A percentile compares a stretch with the other conserved stretches of the same genome.
Conservation (phyloP, 2,797 vertebrate genomes). For the Pitangus sulphuratus region DNA sequence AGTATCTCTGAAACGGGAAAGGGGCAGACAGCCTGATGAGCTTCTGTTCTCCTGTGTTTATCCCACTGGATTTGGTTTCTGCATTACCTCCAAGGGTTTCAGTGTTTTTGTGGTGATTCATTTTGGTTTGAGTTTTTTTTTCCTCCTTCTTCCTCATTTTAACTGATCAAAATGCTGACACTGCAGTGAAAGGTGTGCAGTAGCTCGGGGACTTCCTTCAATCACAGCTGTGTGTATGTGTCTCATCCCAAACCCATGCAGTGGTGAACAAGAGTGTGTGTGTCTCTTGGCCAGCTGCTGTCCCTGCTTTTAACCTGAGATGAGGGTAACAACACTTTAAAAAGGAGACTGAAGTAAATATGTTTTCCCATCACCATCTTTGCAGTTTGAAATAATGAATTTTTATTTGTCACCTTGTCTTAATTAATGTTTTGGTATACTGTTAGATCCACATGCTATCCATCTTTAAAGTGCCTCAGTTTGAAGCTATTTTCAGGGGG, state of each 20-base stretch:
- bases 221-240: background rate
- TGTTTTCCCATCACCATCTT: background rate
- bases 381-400: background rate
- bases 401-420: background rate
- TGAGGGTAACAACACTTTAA: background rate
- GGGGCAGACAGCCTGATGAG: background rate
- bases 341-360: background rate
- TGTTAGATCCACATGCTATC: background rate
- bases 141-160: background rate
- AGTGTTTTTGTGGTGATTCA: background rate
- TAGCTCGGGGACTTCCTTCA: background rate
- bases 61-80: background rate
- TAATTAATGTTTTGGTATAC: background rate
- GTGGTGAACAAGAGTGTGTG: fast-evolving
- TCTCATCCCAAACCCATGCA: background rate
- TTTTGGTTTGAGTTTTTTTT: background rate
- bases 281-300: background rate
- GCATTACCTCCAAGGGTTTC: background rate
- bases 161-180: background rate
- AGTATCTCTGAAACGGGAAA: background rate
- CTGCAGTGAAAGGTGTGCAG: background rate
- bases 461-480: background rate
- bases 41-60: background rate
- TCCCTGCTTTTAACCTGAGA: background rate
- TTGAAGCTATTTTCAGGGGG: background rate